Base-by-base conservation (phyloP, 1,140 invertebrate genomes). In the Drosophila sp. region DNA sequence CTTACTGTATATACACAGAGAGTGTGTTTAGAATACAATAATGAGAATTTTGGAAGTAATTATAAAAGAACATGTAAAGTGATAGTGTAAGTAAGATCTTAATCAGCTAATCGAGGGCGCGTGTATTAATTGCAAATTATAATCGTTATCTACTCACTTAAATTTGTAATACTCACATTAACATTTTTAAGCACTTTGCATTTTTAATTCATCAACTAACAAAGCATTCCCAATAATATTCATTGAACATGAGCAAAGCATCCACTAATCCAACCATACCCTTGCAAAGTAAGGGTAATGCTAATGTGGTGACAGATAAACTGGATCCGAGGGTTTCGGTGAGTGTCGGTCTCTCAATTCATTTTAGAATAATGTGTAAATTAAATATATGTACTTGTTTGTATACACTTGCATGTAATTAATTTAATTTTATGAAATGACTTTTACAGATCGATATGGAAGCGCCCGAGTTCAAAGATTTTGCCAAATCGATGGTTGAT, bases 401-500 rank as follows among this genome's bases (percentile, higher is more conserved):
- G 18, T 18, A 11, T 6, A 13, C 7, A 25, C 7, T 25, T 43
- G 3, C n/a, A n/a, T n/a, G n/a, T n/a, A 18, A 21, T 21, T 61
- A 34, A 70, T 41, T 58, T 27, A 48, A 36, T 36, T 57, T 5
- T 38, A 4, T 27, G n/a, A 25, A 64, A 9, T 38, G 45, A 6
- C 6, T 29, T 40, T 51, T 58, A 21, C 65, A 92, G 91, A 92
- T 92, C 80, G 91, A 92, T 59, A 97, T 97, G 96, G 96, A 97
- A 79, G 93, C 95, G 8, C 94, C 94, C 75, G 94, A 95, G 77
- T 97, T 97, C 91, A 95, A 94, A 87, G 94, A 96, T 63, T 96
- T 96, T 91, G 95, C 95, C 53, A 95, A 95, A 80, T 94, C 95
- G 57, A 97, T 97, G 96, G 93, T 95, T 1, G 95, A 97, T 74